A percentile compares a stretch with the other conserved stretches of the same genome.
These are phyloP conservation scores for Pteropus rufus DNA, from an alignment of 2,797 vertebrate genomes.

Conservation along the genomic window DNA sequence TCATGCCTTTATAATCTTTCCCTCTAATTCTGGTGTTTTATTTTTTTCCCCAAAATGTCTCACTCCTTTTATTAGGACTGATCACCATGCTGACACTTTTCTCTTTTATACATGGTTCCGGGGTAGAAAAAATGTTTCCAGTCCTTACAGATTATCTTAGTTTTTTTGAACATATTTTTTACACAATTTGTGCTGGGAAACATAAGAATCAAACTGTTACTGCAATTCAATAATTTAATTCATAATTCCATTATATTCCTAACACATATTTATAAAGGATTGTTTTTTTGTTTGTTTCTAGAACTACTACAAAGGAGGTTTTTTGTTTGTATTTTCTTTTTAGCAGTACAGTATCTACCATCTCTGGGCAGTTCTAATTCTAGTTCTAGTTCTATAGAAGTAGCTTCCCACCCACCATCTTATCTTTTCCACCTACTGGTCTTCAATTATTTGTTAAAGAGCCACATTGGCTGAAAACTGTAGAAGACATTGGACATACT, in stretches of 20 bases:
- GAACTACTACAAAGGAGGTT: background rate
- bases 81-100: background rate
- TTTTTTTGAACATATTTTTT: background rate
- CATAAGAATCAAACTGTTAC: background rate
- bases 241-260: background rate
- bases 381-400: background rate
- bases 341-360: background rate
- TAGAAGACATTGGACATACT: background rate
- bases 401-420: background rate
- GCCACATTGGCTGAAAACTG: background rate
- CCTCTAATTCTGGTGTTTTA: background rate
- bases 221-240: background rate
- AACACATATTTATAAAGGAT: background rate
- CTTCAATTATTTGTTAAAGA: background rate
- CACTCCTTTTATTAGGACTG: background rate
- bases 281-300: background rate
- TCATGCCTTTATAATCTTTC: background rate
- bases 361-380: background rate
- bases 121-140: background rate
- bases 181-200: background rate
- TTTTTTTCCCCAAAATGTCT: accelerated
- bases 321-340: background rate
- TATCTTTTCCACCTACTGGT: background rate
- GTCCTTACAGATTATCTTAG: no score
- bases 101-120: background rate